Percentiles rank a stretch among this genome's conserved stretches.
Conservation (phyloP, 2,797 vertebrate genomes). For the Salmo trutta region DNA sequence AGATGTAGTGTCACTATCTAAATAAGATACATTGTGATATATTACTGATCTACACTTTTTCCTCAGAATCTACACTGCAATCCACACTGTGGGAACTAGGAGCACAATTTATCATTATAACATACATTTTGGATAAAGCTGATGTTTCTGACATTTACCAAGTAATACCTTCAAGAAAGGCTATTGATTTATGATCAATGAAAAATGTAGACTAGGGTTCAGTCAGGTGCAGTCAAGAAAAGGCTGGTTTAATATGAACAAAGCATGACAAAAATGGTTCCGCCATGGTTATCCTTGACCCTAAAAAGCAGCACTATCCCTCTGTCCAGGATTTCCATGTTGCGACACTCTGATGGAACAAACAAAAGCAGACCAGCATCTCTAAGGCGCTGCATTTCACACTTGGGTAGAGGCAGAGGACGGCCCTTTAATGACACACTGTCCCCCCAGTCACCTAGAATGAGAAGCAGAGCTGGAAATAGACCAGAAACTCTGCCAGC, state of each 20-base stretch:
- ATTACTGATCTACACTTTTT: constrained; percentile 34
- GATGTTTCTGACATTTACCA: too few species aligned
- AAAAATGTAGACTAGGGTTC: too few species aligned
- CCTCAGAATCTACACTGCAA: constrained; percentile 24
- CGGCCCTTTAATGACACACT: constrained; percentile 70
- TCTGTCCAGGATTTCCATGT: constrained; percentile 48
- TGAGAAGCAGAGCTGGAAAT: constrained; percentile 71
- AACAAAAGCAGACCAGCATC: constrained; percentile 68
- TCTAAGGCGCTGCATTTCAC: constrained; percentile 69
- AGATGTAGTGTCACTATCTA: constrained; percentile 48
- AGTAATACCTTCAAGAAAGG: too few species aligned
- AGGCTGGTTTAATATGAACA: constrained; percentile 1
- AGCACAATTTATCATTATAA: constrained; percentile 88
- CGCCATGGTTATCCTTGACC: constrained; percentile 31
- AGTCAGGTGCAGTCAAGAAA: too few species aligned
- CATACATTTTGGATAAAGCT: constrained; percentile 87
- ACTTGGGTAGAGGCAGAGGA: constrained; percentile 67
- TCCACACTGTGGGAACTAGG: constrained; percentile 76
- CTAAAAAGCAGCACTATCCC: constrained; percentile 34
- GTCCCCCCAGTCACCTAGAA: constrained; percentile 70
- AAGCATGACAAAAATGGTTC: constrained; percentile 2
- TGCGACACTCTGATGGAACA: constrained; percentile 50
- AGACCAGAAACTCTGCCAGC: constrained; percentile 69
- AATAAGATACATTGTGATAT: constrained; percentile 61
- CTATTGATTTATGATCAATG: too few species aligned